Conservation (phyloP, 1,140 invertebrate species). For the Drosophila lini region DNA sequence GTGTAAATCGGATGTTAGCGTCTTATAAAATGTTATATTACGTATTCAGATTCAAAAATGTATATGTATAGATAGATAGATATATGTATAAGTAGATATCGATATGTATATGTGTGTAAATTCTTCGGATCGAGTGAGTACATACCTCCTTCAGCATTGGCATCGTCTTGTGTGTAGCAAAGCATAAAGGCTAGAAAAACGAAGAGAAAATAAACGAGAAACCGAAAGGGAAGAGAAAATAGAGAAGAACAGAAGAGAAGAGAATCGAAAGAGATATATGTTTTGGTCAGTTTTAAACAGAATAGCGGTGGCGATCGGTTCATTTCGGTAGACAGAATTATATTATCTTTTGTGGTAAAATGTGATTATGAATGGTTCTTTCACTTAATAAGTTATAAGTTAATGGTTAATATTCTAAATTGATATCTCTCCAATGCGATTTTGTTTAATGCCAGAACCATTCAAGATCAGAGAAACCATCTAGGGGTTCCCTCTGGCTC, state of each 20-base stretch:
- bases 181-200: slow-evolving; percentile 92
- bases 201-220: slow-evolving; percentile 72
- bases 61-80: slow-evolving; percentile 13
- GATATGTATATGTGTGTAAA: slow-evolving; percentile 48
- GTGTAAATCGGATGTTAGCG: slow-evolving; percentile 31
- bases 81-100: slow-evolving; percentile 34
- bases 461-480: slow-evolving; percentile 13
- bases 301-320: slow-evolving; percentile 53
- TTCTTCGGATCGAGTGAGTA: slow-evolving; percentile 80
- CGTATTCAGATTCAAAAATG: slow-evolving; percentile 35
- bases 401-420: background rate
- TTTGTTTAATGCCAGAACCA: slow-evolving; percentile 14
- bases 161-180: slow-evolving; percentile 95
- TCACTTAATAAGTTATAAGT: background rate
- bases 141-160: slow-evolving; percentile 95
- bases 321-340: slow-evolving; percentile 27
- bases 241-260: slow-evolving; percentile 71
- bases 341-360: slow-evolving; percentile 4
- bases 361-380: slow-evolving; percentile 25
- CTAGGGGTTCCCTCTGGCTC: slow-evolving; percentile 10
- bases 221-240: slow-evolving; percentile 66
- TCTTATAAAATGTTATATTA: slow-evolving; percentile 30
- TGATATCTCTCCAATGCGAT: background rate
- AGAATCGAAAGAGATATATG: slow-evolving; percentile 78
- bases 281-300: slow-evolving; percentile 78